These are phyloP conservation scores for human (Homo sapiens) DNA, from an alignment of 2,113 vertebrate genomes.

Conservation along the genomic window DNA sequence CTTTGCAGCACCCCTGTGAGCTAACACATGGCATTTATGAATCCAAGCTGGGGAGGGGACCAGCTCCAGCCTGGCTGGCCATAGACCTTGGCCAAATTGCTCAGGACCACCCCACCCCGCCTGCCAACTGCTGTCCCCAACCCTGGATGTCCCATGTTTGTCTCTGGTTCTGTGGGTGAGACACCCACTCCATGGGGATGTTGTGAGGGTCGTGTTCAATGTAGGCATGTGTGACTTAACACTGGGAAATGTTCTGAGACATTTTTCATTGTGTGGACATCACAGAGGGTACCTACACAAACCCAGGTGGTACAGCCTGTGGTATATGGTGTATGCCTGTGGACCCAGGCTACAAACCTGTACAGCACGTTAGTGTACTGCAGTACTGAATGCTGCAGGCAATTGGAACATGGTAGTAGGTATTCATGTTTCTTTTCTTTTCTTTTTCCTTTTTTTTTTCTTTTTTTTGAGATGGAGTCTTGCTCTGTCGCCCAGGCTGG, in stretches of 20 bases:
- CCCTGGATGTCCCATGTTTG: too few relatives aligned
- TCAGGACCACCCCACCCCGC: too few relatives aligned
- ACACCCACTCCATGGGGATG: not conserved
- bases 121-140: not conserved
- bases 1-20: not conserved
- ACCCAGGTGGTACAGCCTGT: not conserved
- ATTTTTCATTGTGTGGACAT: not conserved
- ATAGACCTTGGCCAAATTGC: not conserved
- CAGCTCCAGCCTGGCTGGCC: fast-evolving
- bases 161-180: not conserved
- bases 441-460: fast-evolving
- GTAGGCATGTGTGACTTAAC: not conserved
- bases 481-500: too few relatives aligned
- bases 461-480: too few relatives aligned
- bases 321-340: not conserved
- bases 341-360: not conserved
- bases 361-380: not conserved
- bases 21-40: too few relatives aligned
- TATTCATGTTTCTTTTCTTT: not conserved
- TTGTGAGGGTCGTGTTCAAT: not conserved
- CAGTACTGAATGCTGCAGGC: not conserved
- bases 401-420: not conserved
- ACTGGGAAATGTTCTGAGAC: not conserved
- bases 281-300: not conserved
- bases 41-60: fast-evolving